Evolutionary conservation across 2,888 invertebrate species (phyloP).

Genomic region (Andrena camellia): DNA sequence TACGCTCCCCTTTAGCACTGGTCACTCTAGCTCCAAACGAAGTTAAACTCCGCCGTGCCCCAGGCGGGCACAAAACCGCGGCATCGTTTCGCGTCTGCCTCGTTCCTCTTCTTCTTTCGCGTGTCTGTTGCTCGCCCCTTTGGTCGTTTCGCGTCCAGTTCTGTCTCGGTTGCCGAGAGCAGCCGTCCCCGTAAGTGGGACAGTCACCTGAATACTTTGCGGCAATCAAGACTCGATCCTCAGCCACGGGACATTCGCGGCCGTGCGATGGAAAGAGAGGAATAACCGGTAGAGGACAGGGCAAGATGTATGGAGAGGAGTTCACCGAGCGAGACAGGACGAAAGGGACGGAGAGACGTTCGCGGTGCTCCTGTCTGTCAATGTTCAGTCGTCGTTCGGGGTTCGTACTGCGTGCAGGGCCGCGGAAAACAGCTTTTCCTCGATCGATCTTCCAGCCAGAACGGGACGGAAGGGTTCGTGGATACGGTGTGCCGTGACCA

Average conservation of each 20-base stretch:
- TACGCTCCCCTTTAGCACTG: neutral
- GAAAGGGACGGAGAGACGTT: conserved; percentile 47
- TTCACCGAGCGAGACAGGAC: conserved; percentile 42
- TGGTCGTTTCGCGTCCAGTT: conserved; percentile 63
- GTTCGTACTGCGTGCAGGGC: conserved; percentile 69
- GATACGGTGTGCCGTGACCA: conserved; percentile 58
- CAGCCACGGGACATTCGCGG: conserved; percentile 66
- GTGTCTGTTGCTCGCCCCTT: conserved; percentile 41
- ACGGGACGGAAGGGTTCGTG: conserved; percentile 42
- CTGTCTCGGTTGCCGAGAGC: conserved; percentile 59
- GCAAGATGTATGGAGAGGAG: conserved; percentile 53
- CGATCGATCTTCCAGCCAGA: conserved; percentile 58
- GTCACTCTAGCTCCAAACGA: neutral
- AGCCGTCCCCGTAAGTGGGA: conserved; percentile 78
- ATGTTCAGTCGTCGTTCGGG: conserved; percentile 75
- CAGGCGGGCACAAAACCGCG: conserved; percentile 30
- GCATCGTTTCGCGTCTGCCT: conserved; percentile 42
- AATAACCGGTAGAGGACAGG: conserved; percentile 29
- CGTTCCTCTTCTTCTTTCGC: conserved; percentile 31
- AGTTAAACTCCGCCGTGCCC: neutral
- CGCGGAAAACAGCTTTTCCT: conserved; percentile 51
- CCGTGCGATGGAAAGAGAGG: conserved; percentile 54
- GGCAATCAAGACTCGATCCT: conserved; percentile 78
- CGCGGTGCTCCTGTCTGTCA: conserved; percentile 70
- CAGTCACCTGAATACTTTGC: conserved; percentile 83